These are phyloP conservation scores for Euproctis similis DNA, from an alignment of 2,888 invertebrate genomes.

Conservation along the genomic window DNA sequence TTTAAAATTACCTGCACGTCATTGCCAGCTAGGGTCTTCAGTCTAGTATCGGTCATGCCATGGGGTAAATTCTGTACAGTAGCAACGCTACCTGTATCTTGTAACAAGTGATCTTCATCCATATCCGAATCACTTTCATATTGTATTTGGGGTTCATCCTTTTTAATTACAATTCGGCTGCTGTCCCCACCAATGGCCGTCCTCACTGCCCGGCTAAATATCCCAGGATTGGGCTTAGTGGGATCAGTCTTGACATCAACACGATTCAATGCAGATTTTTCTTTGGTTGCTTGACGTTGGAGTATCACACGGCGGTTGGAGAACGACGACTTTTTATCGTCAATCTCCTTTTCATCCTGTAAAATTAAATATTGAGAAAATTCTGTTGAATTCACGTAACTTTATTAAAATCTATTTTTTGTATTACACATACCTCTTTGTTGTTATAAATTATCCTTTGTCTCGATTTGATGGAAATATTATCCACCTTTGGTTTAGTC, in stretches of 20 bases:
- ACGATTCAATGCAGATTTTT: conserved; percentile 43
- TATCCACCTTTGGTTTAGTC: conserved; percentile 36
- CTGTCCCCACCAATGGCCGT: conserved; percentile 41
- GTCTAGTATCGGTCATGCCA: conserved; percentile 62
- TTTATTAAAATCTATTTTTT: no score
- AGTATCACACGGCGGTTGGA: conserved; percentile 55
- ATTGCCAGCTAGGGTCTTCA: conserved; percentile 55
- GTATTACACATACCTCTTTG: conserved; percentile 38
- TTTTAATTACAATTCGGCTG: conserved; percentile 27
- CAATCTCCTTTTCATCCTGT: conserved; percentile 28
- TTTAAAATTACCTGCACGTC: conserved; percentile 59
- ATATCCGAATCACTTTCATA: conserved; percentile 42
- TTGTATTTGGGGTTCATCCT: conserved; percentile 42
- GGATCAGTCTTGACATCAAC: conserved; percentile 42
- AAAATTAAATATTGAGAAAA: no score
- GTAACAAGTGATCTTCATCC: conserved; percentile 32
- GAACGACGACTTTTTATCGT: conserved; percentile 33
- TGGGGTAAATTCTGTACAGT: conserved; percentile 52
- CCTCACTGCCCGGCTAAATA: conserved; percentile 58
- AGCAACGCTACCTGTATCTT: conserved; percentile 33
- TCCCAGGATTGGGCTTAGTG: conserved; percentile 45
- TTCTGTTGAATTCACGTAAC: no score
- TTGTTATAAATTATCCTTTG: conserved; percentile 49
- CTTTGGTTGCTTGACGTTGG: conserved; percentile 41
- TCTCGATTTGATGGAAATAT: conserved; percentile 33